Evolutionary conservation across 2,797 vertebrate genomes (phyloP).

Genomic region (Argentina silus): DNA sequence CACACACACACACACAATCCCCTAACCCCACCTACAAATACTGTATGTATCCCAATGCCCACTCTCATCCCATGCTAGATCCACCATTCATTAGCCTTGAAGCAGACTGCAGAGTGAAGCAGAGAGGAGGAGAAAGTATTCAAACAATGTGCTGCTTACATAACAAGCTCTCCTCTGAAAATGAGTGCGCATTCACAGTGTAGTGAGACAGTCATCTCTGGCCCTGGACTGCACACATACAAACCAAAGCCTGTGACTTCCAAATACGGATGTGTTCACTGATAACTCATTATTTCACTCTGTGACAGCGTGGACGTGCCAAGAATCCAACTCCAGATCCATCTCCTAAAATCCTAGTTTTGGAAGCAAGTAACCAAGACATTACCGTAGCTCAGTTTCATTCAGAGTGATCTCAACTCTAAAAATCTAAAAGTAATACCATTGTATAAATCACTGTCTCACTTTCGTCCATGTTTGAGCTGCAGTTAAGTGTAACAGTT

Average conservation of each 20-base stretch:
- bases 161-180: constrained; percentile 60
- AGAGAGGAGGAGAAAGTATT: constrained; percentile 19
- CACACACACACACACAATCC: constrained; percentile 51
- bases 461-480: not conserved
- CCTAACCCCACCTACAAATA: not conserved
- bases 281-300: constrained; percentile 59
- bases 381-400: constrained; percentile 19
- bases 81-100: constrained; percentile 24
- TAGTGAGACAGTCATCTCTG: constrained; percentile 44
- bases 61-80: constrained; percentile 39
- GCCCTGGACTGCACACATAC: constrained; percentile 43
- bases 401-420: constrained; percentile 25
- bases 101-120: constrained; percentile 38
- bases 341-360: constrained; percentile 59
- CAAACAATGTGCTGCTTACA: constrained; percentile 53
- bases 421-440: too few relatives aligned
- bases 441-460: constrained; percentile 35
- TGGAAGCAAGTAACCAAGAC: constrained; percentile 44
- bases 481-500: not conserved
- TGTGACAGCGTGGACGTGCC: constrained; percentile 38
- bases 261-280: constrained; percentile 56
- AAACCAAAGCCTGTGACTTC: constrained; percentile 26
- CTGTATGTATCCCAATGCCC: constrained; percentile 47
- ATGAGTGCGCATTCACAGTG: constrained; percentile 53
- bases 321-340: not conserved